phyloP scores from a whole-genome alignment of 2,113 vertebrate species.

The Cephalopterus ornatus region DNA sequence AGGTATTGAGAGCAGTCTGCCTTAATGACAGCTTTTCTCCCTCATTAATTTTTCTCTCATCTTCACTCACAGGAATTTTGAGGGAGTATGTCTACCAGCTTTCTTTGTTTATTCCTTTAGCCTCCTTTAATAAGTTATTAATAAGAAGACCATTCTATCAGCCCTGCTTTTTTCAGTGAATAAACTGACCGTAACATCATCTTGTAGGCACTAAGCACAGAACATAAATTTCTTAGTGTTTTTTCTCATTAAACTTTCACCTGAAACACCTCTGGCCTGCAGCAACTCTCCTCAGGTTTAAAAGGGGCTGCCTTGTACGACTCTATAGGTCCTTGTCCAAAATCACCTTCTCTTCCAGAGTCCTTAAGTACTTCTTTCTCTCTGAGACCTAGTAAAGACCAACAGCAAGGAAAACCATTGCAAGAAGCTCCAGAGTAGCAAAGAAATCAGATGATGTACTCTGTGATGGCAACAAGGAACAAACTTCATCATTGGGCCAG shows the following conservation, averaged over 20 bases:
- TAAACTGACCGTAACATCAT: not conserved
- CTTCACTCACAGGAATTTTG: not conserved
- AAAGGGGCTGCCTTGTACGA: rapidly evolving
- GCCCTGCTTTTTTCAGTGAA: not conserved
- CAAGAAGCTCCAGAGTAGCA: not conserved
- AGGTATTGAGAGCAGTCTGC: not conserved
- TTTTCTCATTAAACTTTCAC: not conserved
- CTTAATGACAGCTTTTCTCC: not conserved
- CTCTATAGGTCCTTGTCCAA: not conserved
- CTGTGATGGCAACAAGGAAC: not conserved
- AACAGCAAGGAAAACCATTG: not conserved
- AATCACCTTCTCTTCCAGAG: not conserved
- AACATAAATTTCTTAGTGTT: not conserved
- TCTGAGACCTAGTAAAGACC: not conserved
- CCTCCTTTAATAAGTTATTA: not conserved
- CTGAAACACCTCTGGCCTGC: not conserved
- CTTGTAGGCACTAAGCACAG: not conserved
- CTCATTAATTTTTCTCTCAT: not conserved
- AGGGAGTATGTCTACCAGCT: not conserved
- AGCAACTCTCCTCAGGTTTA: not conserved
- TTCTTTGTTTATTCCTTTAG: not conserved
- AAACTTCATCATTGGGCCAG: not conserved
- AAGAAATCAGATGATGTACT: not conserved
- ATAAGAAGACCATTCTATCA: not conserved
- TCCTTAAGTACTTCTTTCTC: too few relatives aligned